phyloP scores from a whole-genome alignment of 1,140 invertebrate genomes.

The Artemia franciscana region DNA sequence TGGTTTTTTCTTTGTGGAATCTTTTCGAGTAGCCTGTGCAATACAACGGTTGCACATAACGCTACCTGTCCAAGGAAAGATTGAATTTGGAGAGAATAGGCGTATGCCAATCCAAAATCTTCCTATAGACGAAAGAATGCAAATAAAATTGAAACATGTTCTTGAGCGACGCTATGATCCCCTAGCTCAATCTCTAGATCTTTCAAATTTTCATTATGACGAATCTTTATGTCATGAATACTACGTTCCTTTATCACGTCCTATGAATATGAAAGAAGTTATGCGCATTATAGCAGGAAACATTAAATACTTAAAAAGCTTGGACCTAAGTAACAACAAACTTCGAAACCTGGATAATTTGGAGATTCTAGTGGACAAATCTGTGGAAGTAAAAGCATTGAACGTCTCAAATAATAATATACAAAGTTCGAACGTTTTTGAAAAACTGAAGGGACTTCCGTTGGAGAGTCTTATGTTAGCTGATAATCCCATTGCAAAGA shows the following conservation, averaged over 20 bases:
- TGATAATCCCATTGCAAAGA: neutral
- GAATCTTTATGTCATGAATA: neutral
- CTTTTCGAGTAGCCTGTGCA: too few relatives aligned
- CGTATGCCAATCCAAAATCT: too few relatives aligned
- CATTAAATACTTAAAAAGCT: neutral
- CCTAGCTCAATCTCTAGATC: too few relatives aligned
- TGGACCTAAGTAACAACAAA: neutral
- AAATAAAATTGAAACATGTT: too few relatives aligned
- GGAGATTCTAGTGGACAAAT: neutral
- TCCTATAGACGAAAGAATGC: too few relatives aligned
- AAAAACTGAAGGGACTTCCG: neutral
- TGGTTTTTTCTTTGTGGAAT: too few relatives aligned
- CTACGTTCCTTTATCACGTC: neutral
- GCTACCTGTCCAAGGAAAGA: too few relatives aligned
- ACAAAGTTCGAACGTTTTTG: too few relatives aligned
- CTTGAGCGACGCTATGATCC: too few relatives aligned
- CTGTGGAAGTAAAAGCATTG: neutral
- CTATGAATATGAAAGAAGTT: neutral
- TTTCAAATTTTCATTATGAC: too few relatives aligned
- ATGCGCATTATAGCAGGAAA: neutral
- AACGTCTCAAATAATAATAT: neutral
- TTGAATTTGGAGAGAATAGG: too few relatives aligned
- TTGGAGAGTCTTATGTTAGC: neutral
- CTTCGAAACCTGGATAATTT: neutral
- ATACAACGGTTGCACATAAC: too few relatives aligned